A percentile compares a stretch with the other conserved stretches of the same genome.
Conservation (phyloP, 2,113 vertebrate genomes). For the Atractosteus spatula region DNA sequence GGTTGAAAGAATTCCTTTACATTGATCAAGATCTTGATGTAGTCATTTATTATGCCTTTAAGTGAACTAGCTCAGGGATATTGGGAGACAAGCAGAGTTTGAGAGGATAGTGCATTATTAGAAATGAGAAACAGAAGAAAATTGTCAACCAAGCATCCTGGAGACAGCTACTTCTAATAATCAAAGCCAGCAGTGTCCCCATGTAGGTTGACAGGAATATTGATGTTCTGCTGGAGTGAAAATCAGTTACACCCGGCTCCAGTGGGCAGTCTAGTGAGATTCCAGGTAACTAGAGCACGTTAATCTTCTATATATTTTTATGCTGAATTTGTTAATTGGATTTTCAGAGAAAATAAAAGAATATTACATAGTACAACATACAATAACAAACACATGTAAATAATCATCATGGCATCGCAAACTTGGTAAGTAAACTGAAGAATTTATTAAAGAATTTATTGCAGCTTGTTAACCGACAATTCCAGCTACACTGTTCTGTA, state of each 20-base stretch:
- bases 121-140: neutral
- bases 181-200: neutral
- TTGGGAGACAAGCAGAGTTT: neutral
- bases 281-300: neutral
- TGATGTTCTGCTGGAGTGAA: neutral
- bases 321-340: no score
- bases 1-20: no score
- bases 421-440: no score
- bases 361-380: no score
- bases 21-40: no score
- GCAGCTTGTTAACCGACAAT: no score
- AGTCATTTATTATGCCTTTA: neutral
- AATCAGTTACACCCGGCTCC: neutral
- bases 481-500: no score
- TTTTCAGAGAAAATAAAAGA: no score
- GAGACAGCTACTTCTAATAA: neutral
- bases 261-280: neutral
- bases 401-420: no score
- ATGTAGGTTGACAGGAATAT: neutral
- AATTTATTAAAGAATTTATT: no score
- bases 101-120: neutral
- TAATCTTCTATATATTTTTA: neutral
- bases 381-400: no score
- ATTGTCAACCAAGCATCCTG: constrained; percentile 5
- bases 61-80: neutral